Evolutionary conservation across 2,888 invertebrate species (phyloP).

Genomic region (Patella pellucida): DNA sequence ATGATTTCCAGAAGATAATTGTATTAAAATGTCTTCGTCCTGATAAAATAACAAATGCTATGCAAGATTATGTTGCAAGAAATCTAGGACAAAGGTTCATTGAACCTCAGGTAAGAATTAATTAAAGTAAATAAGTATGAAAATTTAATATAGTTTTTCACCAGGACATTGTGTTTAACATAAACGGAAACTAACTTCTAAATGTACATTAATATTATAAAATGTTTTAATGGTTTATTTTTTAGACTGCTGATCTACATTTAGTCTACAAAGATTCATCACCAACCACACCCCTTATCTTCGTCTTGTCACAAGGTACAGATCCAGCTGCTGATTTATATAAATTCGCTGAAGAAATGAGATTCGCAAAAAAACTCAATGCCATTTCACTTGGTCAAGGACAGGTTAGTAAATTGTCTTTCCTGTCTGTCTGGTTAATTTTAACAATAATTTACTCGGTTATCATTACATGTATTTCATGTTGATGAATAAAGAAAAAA

Average conservation of each 20-base stretch:
- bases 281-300: slow-evolving; percentile 71
- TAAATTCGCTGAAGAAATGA: slow-evolving; percentile 74
- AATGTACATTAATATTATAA: too few relatives aligned
- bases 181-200: too few relatives aligned
- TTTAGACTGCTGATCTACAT: slow-evolving; percentile 69
- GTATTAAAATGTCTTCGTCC: slow-evolving; percentile 69
- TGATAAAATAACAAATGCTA: slow-evolving; percentile 71
- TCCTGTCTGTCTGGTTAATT: background rate
- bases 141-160: background rate
- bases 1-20: slow-evolving; percentile 70
- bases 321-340: slow-evolving; percentile 72
- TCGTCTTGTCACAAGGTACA: slow-evolving; percentile 72
- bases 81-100: slow-evolving; percentile 72
- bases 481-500: too few relatives aligned
- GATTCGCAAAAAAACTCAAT: slow-evolving; percentile 75
- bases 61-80: slow-evolving; percentile 73
- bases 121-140: background rate
- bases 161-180: too few relatives aligned
- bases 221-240: slow-evolving; percentile 8
- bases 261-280: slow-evolving; percentile 72
- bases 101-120: slow-evolving; percentile 68
- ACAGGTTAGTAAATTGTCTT: slow-evolving; percentile 72
- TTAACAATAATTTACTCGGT: too few relatives aligned
- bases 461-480: too few relatives aligned
- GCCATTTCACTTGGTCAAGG: slow-evolving; percentile 92